Base-by-base conservation (phyloP, 2,113 vertebrate genomes). In the Cygnus atratus region DNA sequence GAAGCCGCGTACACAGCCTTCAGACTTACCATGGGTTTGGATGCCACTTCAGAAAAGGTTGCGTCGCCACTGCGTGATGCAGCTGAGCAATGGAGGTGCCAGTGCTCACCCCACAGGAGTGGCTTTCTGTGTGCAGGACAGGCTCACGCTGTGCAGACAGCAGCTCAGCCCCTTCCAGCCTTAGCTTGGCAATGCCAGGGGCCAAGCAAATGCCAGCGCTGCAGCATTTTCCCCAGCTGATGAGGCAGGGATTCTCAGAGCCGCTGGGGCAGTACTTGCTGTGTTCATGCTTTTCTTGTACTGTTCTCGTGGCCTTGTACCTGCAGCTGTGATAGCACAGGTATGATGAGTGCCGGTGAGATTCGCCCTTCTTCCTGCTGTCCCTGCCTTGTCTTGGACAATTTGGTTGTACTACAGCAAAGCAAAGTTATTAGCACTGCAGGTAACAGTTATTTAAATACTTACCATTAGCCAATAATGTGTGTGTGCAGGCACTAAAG, bases 61-160 rank as follows among this genome's bases (percentile, higher is more conserved):
- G 35, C 31, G 21, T 54, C 13, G 66, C 25, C 22, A 21, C 21
- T 26, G 3, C 22, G 7, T 7, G 3, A 20, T 8, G 21, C 6
- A 10, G 43, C 48, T 25, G 43, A 48, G 19, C 59, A 50, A 24
- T 81, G 70, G 50, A 46, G 48, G 2, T 31, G 24, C n/a, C 17
- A 0, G 0, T 1, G 6, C 26, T 77, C 1, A 0, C 41, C 3
- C 22, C 31, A 2, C 0, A 0, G 14, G 14, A 15, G 21, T 9
- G 26, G 44, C 29, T 66, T 46, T 31, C 20, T 3, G 14, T 33
- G 55, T 41, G 24, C 7, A 7, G 85, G 22, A n/a, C 55, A n/a
- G 39, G 21, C 29, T 48, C 12, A 20, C 0, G 2, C 58, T 1
- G 1, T 4, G 26, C 59, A 39, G 57, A 3, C 4, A 9, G 75